phyloP scores from a whole-genome alignment of 2,888 invertebrate species.

The Agrochola lota region DNA sequence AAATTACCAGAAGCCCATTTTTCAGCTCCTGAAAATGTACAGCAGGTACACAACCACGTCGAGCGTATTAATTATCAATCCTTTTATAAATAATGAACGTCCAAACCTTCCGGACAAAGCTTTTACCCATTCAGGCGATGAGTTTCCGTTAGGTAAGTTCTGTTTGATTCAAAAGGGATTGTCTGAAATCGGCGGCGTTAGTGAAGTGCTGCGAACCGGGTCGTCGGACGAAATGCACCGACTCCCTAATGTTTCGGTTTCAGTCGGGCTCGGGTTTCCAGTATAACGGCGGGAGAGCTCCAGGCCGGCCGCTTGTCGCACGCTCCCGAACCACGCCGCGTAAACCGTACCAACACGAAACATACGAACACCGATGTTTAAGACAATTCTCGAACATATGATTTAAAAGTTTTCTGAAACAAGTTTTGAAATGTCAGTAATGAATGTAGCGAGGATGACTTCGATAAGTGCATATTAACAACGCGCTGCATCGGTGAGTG shows the following conservation, averaged over 20 bases:
- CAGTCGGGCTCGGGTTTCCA: constrained; percentile 72
- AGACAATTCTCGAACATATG: constrained; percentile 22
- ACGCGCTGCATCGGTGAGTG: constrained; percentile 74
- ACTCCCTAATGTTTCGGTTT: constrained; percentile 75
- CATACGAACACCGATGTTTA: constrained; percentile 34
- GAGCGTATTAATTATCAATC: constrained; percentile 36
- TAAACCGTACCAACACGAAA: constrained; percentile 54
- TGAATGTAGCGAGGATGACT: constrained; percentile 50
- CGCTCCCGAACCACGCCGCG: constrained; percentile 55
- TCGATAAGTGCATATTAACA: constrained; percentile 67
- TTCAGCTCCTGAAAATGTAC: constrained; percentile 11
- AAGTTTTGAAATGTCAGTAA: constrained; percentile 52
- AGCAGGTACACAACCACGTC: constrained; percentile 4
- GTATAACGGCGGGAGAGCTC: constrained; percentile 76
- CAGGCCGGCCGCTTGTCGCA: constrained; percentile 72
- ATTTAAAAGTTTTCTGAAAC: constrained; percentile 41
- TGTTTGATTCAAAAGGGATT: constrained; percentile 60
- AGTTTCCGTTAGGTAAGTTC: constrained; percentile 48
- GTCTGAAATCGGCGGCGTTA: constrained; percentile 60
- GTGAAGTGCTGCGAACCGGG: constrained; percentile 63
- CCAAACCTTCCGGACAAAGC: constrained; percentile 40
- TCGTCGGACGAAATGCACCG: constrained; percentile 70
- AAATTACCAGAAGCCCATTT: constrained; percentile 9
- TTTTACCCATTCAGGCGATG: constrained; percentile 40
- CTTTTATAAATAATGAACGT: constrained; percentile 36